These are phyloP conservation scores for Sussaba pulchella DNA, from an alignment of 2,888 invertebrate species.

Conservation along the genomic window DNA sequence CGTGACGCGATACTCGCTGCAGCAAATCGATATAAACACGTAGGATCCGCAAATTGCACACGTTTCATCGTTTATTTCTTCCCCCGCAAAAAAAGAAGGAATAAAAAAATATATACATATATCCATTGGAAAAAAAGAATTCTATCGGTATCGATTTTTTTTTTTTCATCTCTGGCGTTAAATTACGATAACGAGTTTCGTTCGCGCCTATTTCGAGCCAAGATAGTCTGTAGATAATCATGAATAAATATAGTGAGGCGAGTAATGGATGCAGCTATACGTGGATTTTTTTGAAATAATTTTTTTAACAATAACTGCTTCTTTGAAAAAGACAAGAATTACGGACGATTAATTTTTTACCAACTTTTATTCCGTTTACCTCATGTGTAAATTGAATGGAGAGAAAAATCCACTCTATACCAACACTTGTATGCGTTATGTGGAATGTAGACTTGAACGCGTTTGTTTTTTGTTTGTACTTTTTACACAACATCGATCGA, in stretches of 20 bases:
- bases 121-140: background rate
- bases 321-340: conserved; percentile 26
- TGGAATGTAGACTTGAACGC: too few relatives aligned
- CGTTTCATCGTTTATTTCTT: conserved; percentile 9
- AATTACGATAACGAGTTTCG: conserved; percentile 43
- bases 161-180: conserved; percentile 15
- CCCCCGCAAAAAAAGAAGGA: too few relatives aligned
- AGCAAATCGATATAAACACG: conserved; percentile 32
- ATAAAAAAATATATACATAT: too few relatives aligned
- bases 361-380: too few relatives aligned
- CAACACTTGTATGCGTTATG: too few relatives aligned
- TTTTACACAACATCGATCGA: too few relatives aligned
- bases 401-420: too few relatives aligned
- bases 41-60: conserved; percentile 11
- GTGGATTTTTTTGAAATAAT: conserved; percentile 6
- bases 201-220: conserved; percentile 23
- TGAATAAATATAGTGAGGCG: conserved; percentile 44
- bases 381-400: too few relatives aligned
- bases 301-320: conserved; percentile 30
- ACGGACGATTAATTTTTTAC: background rate
- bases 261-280: conserved; percentile 32
- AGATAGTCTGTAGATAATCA: conserved; percentile 41
- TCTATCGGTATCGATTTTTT: conserved; percentile 16
- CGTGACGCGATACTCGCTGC: conserved; percentile 13
- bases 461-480: too few relatives aligned